These are phyloP conservation scores for Drosophila ambigua DNA, from an alignment of 1,140 invertebrate genomes.

Conservation along the genomic window DNA sequence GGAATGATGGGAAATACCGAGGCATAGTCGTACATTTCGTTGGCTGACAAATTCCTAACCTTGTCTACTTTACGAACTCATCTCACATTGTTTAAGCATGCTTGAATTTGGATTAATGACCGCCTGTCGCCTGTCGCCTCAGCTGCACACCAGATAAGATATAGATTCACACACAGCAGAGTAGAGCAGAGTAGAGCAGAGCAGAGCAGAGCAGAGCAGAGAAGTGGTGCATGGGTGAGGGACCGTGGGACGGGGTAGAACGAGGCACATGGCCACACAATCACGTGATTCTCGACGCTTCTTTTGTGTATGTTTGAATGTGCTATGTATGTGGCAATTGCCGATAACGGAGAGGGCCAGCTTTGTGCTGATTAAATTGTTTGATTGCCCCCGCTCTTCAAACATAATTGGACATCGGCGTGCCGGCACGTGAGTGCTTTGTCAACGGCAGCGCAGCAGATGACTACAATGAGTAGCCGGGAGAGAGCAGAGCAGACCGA, in stretches of 20 bases:
- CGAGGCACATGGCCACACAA: conserved; percentile 44
- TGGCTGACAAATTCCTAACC: conserved; percentile 19
- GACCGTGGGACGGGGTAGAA: neutral
- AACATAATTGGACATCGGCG: conserved; percentile 52
- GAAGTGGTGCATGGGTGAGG: neutral
- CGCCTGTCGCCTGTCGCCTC: conserved; percentile 10
- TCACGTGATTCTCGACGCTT: conserved; percentile 67
- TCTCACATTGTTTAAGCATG: conserved; percentile 31
- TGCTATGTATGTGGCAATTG: conserved; percentile 53
- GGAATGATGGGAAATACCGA: conserved; percentile 18
- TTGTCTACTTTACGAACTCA: conserved; percentile 38
- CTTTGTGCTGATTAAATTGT: conserved; percentile 66
- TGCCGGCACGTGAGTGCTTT: conserved; percentile 14
- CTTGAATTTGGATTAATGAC: conserved; percentile 56
- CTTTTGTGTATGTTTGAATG: conserved; percentile 29
- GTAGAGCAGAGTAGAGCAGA: conserved; percentile 29
- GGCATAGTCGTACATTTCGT: neutral
- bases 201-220: conserved; percentile 36
- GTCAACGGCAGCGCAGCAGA: neutral
- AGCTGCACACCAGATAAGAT: conserved; percentile 41
- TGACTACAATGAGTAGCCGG: neutral
- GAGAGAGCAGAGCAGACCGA: neutral
- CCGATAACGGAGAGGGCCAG: conserved; percentile 45
- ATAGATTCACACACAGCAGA: conserved; percentile 2
- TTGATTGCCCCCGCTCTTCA: conserved; percentile 60